Evolutionary conservation across 2,888 invertebrate genomes (phyloP).

Genomic region (Megalurothrips usitatus): DNA sequence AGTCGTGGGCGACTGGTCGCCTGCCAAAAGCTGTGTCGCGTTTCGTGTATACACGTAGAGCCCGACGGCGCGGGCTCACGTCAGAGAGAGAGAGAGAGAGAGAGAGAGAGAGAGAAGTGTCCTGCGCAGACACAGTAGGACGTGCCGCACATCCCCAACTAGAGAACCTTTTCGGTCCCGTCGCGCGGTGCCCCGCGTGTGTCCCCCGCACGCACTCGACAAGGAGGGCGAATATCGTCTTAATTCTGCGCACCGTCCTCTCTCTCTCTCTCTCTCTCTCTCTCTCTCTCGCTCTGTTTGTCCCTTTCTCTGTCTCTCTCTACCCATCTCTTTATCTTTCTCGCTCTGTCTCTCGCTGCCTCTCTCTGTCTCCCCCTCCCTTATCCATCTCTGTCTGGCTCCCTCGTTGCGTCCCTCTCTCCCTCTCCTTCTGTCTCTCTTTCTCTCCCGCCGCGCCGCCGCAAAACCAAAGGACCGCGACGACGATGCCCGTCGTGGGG

Average conservation of each 20-base stretch:
- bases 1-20: conserved; percentile 9
- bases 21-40: conserved; percentile 25
- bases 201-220: not conserved
- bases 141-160: conserved; percentile 17
- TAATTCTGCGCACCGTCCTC: not conserved
- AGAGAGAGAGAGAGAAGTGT: too few species aligned
- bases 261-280: not conserved
- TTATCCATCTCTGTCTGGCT: too few species aligned
- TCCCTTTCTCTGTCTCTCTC: not conserved
- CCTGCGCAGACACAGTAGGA: not conserved
- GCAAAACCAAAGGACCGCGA: too few species aligned
- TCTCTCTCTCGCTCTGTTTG: not conserved
- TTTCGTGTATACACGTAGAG: conserved; percentile 24
- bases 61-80: not conserved
- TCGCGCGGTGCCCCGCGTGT: too few species aligned
- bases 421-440: not conserved
- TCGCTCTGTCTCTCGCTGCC: not conserved
- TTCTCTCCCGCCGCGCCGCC: too few species aligned
- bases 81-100: too few species aligned
- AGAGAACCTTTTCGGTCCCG: not conserved
- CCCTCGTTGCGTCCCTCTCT: not conserved
- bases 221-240: not conserved
- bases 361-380: too few species aligned
- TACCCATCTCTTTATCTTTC: not conserved
- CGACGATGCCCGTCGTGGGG: too few species aligned